A percentile compares a stretch with the other conserved stretches of the same genome.
phyloP scores from a whole-genome alignment of 2,113 vertebrate genomes.

The Nannospalax galili region DNA sequence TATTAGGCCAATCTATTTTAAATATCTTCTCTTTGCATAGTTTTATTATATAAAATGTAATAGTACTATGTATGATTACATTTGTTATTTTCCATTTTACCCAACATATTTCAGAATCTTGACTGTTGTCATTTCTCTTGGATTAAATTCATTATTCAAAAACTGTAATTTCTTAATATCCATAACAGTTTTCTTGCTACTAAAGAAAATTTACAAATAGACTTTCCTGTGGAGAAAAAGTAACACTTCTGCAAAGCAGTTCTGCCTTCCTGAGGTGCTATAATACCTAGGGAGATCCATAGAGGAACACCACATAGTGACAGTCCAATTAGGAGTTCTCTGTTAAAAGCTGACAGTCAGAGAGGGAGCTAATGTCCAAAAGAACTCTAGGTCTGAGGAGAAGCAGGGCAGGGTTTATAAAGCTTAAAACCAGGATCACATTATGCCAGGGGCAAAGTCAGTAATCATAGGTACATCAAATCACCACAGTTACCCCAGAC shows the following conservation, averaged over 20 bases:
- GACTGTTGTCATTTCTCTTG: neutral
- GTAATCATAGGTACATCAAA: too few species aligned
- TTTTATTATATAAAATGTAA: neutral
- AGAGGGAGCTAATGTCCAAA: too few species aligned
- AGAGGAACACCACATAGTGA: too few species aligned
- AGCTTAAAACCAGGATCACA: too few species aligned
- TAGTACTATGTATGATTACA: neutral
- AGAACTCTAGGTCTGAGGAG: too few species aligned
- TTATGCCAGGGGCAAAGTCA: too few species aligned
- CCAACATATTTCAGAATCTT: neutral
- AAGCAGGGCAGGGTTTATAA: too few species aligned
- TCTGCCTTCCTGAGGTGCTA: neutral
- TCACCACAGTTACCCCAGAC: too few species aligned
- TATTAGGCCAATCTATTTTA: neutral
- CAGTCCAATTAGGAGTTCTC: too few species aligned
- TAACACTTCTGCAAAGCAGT: neutral
- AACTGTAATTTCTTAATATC: neutral
- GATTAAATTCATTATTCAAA: neutral
- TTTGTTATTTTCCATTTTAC: neutral
- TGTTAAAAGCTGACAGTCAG: too few species aligned
- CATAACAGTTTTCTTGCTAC: neutral
- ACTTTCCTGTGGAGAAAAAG: neutral
- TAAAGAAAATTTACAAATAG: neutral
- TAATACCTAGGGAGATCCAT: too few species aligned
- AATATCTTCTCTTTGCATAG: neutral